A percentile compares a stretch with the other conserved stretches of the same genome.
These are phyloP conservation scores for Steatornis caripensis DNA, from an alignment of 2,113 vertebrate species.

Conservation along the genomic window DNA sequence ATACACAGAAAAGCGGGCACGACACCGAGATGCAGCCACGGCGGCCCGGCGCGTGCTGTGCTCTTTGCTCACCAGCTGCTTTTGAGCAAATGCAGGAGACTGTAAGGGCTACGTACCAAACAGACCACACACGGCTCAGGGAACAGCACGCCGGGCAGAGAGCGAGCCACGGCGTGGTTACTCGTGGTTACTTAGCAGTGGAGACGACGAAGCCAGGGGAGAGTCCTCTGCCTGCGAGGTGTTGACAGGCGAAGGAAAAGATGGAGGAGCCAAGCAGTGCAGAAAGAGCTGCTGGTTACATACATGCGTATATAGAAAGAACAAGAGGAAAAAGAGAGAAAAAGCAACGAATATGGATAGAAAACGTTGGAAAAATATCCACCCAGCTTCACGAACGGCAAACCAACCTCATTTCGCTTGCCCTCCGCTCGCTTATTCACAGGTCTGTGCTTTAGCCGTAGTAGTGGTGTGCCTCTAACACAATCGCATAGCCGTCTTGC, in stretches of 20 bases:
- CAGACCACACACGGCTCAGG: neutral
- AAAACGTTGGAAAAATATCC: neutral
- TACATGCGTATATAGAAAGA: accelerated
- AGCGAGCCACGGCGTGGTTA: neutral
- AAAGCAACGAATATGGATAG: neutral
- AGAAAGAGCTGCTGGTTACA: neutral
- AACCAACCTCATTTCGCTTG: neutral
- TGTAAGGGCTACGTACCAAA: neutral
- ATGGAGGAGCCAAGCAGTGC: neutral
- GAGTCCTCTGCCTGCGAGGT: neutral
- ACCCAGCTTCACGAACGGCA: neutral
- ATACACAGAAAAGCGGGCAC: neutral
- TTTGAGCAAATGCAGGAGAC: neutral
- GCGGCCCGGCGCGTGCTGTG: neutral
- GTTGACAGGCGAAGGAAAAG: neutral
- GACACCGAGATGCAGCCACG: neutral
- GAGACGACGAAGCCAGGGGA: neutral
- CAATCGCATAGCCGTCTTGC: neutral
- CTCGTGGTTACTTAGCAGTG: neutral
- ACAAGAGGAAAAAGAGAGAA: neutral
- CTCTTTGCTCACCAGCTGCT: neutral
- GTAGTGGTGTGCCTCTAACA: neutral
- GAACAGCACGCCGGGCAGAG: neutral
- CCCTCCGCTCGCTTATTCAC: neutral
- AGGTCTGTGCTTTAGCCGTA: neutral